A percentile compares a stretch with the other conserved stretches of the same genome.
Evolutionary conservation across 2,113 vertebrate species (phyloP).

Genomic region (Neopipo cinnamomea): DNA sequence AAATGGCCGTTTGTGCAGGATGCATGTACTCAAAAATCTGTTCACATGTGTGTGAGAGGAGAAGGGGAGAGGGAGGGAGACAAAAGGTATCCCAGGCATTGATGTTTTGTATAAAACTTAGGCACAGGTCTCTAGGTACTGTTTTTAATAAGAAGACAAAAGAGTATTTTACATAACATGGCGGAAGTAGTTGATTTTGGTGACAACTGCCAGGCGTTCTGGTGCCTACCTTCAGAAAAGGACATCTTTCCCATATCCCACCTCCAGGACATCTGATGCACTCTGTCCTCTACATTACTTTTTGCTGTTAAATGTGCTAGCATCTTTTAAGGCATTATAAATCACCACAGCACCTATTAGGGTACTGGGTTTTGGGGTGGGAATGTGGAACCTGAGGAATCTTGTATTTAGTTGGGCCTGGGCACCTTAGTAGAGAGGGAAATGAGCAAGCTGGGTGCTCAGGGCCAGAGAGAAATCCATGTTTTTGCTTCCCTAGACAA

Average conservation of each 20-base stretch:
- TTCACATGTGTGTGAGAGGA: neutral
- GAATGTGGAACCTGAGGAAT: neutral
- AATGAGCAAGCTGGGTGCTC: neutral
- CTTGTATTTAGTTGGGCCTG: neutral
- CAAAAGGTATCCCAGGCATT: neutral
- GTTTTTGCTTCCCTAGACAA: neutral
- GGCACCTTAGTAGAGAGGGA: neutral
- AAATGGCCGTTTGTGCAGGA: neutral
- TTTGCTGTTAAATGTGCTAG: neutral
- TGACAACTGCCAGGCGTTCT: neutral
- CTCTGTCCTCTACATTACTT: neutral
- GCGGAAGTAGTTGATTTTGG: neutral
- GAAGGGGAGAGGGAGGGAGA: neutral
- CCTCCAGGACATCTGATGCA: neutral
- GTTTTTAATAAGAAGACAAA: neutral
- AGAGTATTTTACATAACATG: neutral
- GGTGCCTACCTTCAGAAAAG: neutral
- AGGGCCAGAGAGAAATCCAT: neutral
- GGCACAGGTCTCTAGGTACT: neutral
- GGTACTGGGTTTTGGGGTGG: accelerated
- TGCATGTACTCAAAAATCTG: neutral
- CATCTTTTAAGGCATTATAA: neutral
- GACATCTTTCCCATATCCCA: neutral
- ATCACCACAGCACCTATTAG: neutral
- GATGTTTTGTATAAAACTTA: neutral